Evolutionary conservation across 1,140 invertebrate species (phyloP), one percentile per base, ranked within the genome.

Genomic region (Heterodera schachtii): DNA sequence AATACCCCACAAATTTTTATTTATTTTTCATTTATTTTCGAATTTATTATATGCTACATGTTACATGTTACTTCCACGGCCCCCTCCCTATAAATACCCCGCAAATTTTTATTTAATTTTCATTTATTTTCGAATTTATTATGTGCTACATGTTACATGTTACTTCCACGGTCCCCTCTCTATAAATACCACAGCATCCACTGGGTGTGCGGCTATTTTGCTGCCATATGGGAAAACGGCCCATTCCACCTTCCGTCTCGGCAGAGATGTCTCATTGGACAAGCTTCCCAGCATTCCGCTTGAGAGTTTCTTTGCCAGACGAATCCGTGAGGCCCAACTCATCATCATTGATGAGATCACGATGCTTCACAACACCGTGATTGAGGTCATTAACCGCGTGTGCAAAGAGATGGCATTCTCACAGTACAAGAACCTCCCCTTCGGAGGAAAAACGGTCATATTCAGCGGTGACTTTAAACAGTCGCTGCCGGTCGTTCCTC

Each of bases 271-370:
- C 4, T 73, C 73, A 9, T 43, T 43, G n/a, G 41, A 44, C 5
- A 73, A 49, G 21, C 19, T 78, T 21, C 79, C 79, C 19, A 16
- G 21, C 31, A 57, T 80, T 8, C 66, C 47, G 44, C 80, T 44
- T 46, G 57, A 81, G 41, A 70, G 75, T n/a, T 80, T 46, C 57
- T 47, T 81, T 67, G 80, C 64, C 3, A n/a, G 47, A 31, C 47
- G 78, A 8, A 79, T 81, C 11, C 60, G 79, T 16, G 78, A 66
- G 47, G 67, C 79, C 8, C 13, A 74, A 41, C 44, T 81, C 43
- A 49, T 81, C 21, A 66, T 81, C 16, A 82, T 81, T 21, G 80
- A 81, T 71, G 80, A 81, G 49, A 81, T 81, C 16, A 80, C 75
- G 5, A 81, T 81, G 80, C 57, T 81, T 5, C 11, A 52, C 7